phyloP scores from a whole-genome alignment of 2,797 vertebrate genomes.

The Chromobotia macracanthus region DNA sequence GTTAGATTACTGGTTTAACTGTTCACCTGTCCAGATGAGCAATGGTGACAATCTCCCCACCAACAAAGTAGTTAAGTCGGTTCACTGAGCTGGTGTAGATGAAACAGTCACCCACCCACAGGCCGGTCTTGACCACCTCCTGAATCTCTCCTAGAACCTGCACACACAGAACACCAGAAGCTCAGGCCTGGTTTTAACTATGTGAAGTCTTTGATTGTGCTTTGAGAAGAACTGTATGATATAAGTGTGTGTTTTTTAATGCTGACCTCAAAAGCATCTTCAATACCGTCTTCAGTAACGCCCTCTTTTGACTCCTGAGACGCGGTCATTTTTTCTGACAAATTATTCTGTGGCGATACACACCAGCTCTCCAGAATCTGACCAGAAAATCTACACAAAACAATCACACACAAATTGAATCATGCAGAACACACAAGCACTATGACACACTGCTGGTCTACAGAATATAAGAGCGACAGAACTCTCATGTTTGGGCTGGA shows the following conservation, averaged over 20 bases:
- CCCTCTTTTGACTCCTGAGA: conserved; percentile 96
- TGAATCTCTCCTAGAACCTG: conserved; percentile 98
- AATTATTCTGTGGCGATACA: conserved; percentile 97
- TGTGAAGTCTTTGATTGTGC: neutral
- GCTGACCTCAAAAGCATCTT: conserved; percentile 95
- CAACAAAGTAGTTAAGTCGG: conserved; percentile 97
- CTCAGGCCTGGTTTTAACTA: neutral
- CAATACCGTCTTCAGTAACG: conserved; percentile 96
- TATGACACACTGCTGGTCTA: too few species aligned
- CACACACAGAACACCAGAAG: neutral
- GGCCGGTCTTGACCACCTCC: conserved; percentile 96
- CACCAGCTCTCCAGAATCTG: conserved; percentile 96
- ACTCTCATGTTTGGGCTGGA: conserved; percentile 95
- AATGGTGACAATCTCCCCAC: conserved; percentile 98
- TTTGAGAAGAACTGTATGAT: too few species aligned
- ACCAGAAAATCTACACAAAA: conserved; percentile 93
- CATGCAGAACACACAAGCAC: neutral
- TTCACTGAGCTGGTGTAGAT: conserved; percentile 99
- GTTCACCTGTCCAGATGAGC: conserved; percentile 94
- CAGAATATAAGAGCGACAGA: neutral
- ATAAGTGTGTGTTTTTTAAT: neutral
- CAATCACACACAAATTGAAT: neutral
- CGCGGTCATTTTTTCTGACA: conserved; percentile 92
- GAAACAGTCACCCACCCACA: conserved; percentile 99
- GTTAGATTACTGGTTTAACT: neutral